Evolutionary conservation across 2,113 vertebrate species (phyloP).

Genomic region (Mustela lutreola): DNA sequence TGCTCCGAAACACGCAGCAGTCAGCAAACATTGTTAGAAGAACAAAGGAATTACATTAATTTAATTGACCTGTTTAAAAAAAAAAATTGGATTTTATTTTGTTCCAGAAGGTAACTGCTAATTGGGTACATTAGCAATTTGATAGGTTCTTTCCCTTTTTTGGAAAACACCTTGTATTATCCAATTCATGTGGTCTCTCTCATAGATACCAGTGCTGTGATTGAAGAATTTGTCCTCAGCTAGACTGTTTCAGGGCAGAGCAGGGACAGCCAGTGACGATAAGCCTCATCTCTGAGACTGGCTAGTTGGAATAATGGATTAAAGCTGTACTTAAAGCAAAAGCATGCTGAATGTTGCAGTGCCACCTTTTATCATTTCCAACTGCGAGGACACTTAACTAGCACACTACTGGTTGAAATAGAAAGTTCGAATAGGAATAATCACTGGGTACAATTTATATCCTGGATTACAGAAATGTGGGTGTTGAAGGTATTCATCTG

Average conservation of each 20-base stretch:
- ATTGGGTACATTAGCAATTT: not conserved
- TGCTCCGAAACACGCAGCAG: not conserved
- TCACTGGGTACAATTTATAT: not conserved
- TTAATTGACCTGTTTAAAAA: not conserved
- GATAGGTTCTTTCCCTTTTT: not conserved
- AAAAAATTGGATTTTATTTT: not conserved
- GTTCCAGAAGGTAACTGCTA: not conserved
- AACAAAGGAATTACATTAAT: not conserved
- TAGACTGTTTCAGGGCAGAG: not conserved
- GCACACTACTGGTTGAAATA: not conserved
- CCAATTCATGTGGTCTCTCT: not conserved
- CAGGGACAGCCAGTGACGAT: not conserved
- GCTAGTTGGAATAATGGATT: not conserved
- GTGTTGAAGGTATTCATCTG: not conserved
- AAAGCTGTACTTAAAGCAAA: not conserved
- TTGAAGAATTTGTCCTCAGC: conserved; percentile 2
- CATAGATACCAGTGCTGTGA: not conserved
- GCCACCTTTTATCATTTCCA: not conserved
- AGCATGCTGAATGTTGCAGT: not conserved
- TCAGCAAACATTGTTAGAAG: not conserved
- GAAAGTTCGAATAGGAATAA: not conserved
- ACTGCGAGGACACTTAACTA: not conserved
- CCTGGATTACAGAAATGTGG: not conserved
- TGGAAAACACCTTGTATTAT: not conserved
- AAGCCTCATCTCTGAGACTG: not conserved